Evolutionary conservation across 2,888 invertebrate species (phyloP).

Genomic region (Exocentrus adspersus): DNA sequence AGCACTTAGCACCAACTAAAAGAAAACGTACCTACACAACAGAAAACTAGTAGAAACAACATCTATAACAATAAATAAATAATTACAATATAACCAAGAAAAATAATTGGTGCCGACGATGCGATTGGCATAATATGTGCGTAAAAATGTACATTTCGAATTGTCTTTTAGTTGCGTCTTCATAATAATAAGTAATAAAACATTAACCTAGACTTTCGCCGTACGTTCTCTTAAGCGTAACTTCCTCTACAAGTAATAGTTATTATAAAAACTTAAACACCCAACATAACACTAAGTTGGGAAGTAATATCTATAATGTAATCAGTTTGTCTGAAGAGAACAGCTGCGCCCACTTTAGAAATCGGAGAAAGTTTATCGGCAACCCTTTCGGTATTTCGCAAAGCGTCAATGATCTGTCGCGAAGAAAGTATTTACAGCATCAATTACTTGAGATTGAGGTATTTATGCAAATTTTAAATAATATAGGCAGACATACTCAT

Average conservation of each 20-base stretch:
- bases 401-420: constrained; percentile 25
- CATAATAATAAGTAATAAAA: background rate
- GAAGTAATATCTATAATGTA: background rate
- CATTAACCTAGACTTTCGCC: background rate
- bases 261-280: background rate
- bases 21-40: too few species aligned
- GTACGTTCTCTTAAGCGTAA: background rate
- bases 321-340: constrained; percentile 11
- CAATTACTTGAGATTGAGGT: too few species aligned
- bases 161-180: too few species aligned
- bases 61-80: too few species aligned
- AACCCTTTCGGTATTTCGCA: constrained; percentile 28
- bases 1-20: too few species aligned
- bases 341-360: constrained; percentile 42
- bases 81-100: too few species aligned
- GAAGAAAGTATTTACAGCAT: constrained; percentile 23
- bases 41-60: too few species aligned
- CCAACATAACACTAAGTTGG: constrained; percentile 10
- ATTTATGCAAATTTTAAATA: too few species aligned
- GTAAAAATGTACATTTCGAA: too few species aligned
- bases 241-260: background rate
- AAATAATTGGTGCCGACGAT: too few species aligned
- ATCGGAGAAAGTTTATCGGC: constrained; percentile 40
- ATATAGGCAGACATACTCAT: background rate
- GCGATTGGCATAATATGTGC: too few species aligned